Evolutionary conservation across 2,888 invertebrate genomes (phyloP).

Genomic region (Metallyticus violacea): DNA sequence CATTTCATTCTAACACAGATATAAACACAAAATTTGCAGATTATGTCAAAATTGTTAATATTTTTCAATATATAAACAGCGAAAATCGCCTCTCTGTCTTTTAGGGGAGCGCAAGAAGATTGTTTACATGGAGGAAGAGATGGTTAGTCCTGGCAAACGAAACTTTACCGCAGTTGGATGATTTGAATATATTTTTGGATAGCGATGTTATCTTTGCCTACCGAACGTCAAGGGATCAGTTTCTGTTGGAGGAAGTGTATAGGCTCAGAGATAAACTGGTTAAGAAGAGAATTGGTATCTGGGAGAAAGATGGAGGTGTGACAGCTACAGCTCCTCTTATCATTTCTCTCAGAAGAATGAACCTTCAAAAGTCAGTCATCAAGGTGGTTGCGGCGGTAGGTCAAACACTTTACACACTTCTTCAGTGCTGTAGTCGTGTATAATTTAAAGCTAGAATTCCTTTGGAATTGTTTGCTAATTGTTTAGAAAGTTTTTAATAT

Average conservation of each 20-base stretch:
- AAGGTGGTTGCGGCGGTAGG: conserved; percentile 23
- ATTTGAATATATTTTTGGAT: conserved; percentile 20
- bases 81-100: not conserved
- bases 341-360: conserved; percentile 14
- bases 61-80: too few relatives aligned
- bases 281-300: conserved; percentile 5
- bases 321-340: not conserved
- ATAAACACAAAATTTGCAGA: too few relatives aligned
- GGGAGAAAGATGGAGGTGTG: not conserved
- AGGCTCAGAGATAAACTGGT: not conserved
- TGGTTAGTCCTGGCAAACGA: not conserved
- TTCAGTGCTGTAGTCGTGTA: too few relatives aligned
- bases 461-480: too few relatives aligned
- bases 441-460: too few relatives aligned
- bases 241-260: conserved; percentile 19
- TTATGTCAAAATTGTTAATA: too few relatives aligned
- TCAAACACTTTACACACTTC: too few relatives aligned
- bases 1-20: too few relatives aligned
- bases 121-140: not conserved
- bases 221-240: not conserved
- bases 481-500: too few relatives aligned
- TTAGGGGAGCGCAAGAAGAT: not conserved
- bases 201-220: conserved; percentile 13
- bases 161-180: not conserved
- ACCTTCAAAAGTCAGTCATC: conserved; percentile 3